phyloP scores from a whole-genome alignment of 2,113 vertebrate genomes.

The Oreochromis niloticus region DNA sequence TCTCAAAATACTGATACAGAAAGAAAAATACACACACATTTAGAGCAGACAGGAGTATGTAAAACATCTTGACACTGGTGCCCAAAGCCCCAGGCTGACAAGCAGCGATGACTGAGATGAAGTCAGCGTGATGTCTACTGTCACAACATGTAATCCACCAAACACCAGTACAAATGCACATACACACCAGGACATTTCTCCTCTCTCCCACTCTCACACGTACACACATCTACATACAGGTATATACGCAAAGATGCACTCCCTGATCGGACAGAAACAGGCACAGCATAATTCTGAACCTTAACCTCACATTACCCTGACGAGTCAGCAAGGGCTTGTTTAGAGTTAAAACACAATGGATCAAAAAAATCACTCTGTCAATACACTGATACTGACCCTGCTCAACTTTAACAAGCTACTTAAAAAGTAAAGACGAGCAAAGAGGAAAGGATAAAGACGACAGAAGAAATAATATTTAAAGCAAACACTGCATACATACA shows the following conservation, averaged over 20 bases:
- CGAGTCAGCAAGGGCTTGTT: constrained; percentile 21
- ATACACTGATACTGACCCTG: constrained; percentile 10
- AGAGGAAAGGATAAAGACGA: constrained; percentile 5
- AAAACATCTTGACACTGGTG: constrained; percentile 40
- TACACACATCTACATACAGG: constrained; percentile 25
- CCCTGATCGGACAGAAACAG: constrained; percentile 51
- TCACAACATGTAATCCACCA: constrained; percentile 45
- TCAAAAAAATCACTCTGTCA: not conserved
- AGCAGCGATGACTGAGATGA: constrained; percentile 51
- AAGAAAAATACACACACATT: constrained; percentile 29
- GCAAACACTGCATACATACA: not conserved
- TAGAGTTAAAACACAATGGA: not conserved
- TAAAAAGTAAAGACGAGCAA: constrained; percentile 21
- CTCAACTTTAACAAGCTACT: not conserved
- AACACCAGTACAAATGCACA: not conserved
- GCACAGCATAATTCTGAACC: constrained; percentile 16
- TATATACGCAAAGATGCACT: constrained; percentile 9
- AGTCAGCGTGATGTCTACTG: constrained; percentile 48
- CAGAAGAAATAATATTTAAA: constrained; percentile 6
- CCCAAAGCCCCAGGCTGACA: constrained; percentile 42
- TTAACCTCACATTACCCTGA: constrained; percentile 1
- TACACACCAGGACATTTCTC: not conserved
- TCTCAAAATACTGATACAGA: constrained; percentile 41
- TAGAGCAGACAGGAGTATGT: constrained; percentile 47
- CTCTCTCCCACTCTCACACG: not conserved